These are phyloP conservation scores for Vombatus ursinus DNA, from an alignment of 2,113 vertebrate genomes.

Conservation along the genomic window DNA sequence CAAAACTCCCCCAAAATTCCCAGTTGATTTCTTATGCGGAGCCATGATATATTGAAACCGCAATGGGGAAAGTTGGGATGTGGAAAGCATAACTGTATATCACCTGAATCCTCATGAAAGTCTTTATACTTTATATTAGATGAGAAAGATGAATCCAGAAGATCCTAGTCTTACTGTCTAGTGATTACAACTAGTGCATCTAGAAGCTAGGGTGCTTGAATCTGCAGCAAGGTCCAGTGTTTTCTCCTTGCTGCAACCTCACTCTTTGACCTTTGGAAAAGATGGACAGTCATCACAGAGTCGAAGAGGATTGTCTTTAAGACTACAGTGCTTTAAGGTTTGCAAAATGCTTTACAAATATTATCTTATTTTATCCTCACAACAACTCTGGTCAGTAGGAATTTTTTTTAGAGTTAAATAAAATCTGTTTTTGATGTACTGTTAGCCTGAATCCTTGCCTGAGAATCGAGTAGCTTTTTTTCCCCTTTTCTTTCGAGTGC, in stretches of 20 bases:
- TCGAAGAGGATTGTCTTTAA: neutral
- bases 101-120: neutral
- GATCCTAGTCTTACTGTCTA: neutral
- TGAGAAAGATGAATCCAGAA: neutral
- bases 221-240: neutral
- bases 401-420: neutral
- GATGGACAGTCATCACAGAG: neutral
- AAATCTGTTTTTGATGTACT: neutral
- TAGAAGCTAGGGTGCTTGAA: neutral
- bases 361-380: neutral
- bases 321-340: neutral
- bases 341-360: neutral
- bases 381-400: neutral
- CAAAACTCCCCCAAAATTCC: neutral
- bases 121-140: neutral
- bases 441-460: neutral
- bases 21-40: neutral
- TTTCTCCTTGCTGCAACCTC: neutral
- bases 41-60: neutral
- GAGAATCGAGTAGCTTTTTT: neutral
- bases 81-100: neutral
- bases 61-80: neutral
- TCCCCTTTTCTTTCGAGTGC: neutral
- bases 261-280: neutral
- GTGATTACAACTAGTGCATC: neutral